Percentiles rank a stretch among this genome's conserved stretches.
These are phyloP conservation scores for Pterocles burchelli DNA, from an alignment of 2,113 vertebrate species.

Conservation along the genomic window DNA sequence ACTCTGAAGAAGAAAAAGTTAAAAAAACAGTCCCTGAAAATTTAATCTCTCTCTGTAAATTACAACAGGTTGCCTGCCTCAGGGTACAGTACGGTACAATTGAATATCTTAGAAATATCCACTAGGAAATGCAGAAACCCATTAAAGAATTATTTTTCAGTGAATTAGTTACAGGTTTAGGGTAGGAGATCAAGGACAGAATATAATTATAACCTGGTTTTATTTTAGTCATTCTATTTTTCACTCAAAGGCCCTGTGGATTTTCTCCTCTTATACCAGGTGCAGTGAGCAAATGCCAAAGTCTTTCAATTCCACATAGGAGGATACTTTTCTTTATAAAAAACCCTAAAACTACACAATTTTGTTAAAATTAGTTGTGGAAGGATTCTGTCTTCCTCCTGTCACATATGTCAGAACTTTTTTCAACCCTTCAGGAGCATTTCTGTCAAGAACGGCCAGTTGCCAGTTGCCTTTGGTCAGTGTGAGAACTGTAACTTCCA, in stretches of 20 bases:
- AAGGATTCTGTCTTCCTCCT: not conserved
- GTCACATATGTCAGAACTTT: not conserved
- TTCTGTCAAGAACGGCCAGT: not conserved
- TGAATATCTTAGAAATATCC: not conserved
- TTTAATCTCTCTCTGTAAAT: not conserved
- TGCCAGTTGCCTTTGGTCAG: not conserved
- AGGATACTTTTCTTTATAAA: conserved; percentile 15
- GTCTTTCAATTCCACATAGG: not conserved
- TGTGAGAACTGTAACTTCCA: not conserved
- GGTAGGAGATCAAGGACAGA: conserved; percentile 49
- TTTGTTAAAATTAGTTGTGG: not conserved
- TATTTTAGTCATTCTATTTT: conserved; percentile 53
- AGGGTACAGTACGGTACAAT: not conserved
- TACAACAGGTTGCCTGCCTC: not conserved
- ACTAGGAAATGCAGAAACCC: not conserved
- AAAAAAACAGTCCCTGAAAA: not conserved
- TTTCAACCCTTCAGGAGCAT: not conserved
- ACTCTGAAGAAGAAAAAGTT: conserved; percentile 22
- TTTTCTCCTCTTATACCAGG: conserved; percentile 40
- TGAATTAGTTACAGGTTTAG: not conserved
- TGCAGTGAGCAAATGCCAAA: conserved; percentile 54
- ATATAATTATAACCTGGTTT: conserved; percentile 26
- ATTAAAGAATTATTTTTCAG: not conserved
- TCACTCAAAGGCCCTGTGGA: conserved; percentile 45
- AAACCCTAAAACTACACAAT: not conserved